A percentile compares a stretch with the other conserved stretches of the same genome.
Evolutionary conservation across 2,888 invertebrate genomes (phyloP).

Genomic region (Lepeophtheirus nordmannii): DNA sequence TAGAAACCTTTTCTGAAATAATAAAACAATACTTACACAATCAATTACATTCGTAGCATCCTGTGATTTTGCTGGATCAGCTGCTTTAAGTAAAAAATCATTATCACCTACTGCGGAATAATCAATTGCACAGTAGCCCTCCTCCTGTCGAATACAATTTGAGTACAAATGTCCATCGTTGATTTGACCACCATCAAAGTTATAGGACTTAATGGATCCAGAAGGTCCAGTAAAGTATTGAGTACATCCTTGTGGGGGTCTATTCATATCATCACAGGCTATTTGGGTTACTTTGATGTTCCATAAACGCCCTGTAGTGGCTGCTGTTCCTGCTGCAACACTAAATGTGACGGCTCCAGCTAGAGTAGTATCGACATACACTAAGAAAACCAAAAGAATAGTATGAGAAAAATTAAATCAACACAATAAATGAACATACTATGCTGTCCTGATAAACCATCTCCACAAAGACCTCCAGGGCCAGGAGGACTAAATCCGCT

Average conservation of each 20-base stretch:
- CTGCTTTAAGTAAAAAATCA: neutral
- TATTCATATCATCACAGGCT: neutral
- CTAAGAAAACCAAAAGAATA: neutral
- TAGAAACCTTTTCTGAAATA: neutral
- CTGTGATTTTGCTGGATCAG: neutral
- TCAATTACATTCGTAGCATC: neutral
- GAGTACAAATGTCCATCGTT: neutral
- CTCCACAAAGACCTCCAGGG: neutral
- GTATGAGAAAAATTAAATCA: neutral
- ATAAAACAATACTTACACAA: neutral
- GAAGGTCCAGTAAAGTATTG: neutral
- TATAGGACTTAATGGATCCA: neutral
- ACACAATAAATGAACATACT: neutral
- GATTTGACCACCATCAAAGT: neutral
- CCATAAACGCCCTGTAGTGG: neutral
- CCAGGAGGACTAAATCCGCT: neutral
- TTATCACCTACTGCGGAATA: neutral
- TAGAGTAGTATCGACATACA: neutral
- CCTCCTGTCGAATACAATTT: neutral
- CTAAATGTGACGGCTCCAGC: neutral
- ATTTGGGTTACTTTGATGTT: conserved; percentile 5
- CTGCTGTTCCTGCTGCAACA: neutral
- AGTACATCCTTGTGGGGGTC: neutral
- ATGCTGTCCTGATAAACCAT: neutral
- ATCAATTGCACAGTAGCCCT: neutral